Evolutionary conservation across 1,140 invertebrate species (phyloP), one percentile per base, ranked within the genome.

Genomic region (Drosophila guanche): DNA sequence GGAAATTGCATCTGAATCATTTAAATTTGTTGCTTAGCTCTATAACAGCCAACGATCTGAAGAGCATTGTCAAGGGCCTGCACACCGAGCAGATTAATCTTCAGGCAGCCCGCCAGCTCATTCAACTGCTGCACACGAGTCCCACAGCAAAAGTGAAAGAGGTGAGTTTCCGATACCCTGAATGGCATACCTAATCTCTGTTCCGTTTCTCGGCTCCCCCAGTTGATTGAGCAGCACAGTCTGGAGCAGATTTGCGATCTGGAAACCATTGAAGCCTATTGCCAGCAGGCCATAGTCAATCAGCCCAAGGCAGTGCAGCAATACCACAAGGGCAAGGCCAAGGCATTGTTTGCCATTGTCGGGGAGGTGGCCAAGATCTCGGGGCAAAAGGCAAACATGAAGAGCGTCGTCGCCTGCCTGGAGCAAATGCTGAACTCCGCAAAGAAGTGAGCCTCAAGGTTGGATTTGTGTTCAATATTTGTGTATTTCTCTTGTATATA

Each of bases 281-380:
- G 96, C 91, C 66, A 91, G 45, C 83, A 93, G 83, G 91, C 95
- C 1, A 90, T 97, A 23, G 74, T 93, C 16, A 93, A 94, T 67
- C 95, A 96, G 92, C 92, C 94, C 22, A 94, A 95, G 89, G 80
- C 94, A 43, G 94, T 96, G 8, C 92, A 92, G 72, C 92, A 94
- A 70, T 96, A 94, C 78, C 94, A 94, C 90, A 91, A 91, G 4
- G 95, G 96, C n/a, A 96, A 96, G 90, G 91, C 74, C 2, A 96
- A 95, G 92, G 93, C 94, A 4, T 93, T 95, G 48, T 94, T 93
- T 69, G 93, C 93, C 47, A 93, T 96, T 42, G 79, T 95, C 27
- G 93, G 93, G n/a, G 88, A 93, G 68, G 91, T 95, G 27, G 92
- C 90, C 40, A 94, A 93, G 59, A 90, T 91, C 59, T 93, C 94